Evolutionary conservation across 2,113 vertebrate genomes (phyloP).

Genomic region (Pardalotus punctatus): DNA sequence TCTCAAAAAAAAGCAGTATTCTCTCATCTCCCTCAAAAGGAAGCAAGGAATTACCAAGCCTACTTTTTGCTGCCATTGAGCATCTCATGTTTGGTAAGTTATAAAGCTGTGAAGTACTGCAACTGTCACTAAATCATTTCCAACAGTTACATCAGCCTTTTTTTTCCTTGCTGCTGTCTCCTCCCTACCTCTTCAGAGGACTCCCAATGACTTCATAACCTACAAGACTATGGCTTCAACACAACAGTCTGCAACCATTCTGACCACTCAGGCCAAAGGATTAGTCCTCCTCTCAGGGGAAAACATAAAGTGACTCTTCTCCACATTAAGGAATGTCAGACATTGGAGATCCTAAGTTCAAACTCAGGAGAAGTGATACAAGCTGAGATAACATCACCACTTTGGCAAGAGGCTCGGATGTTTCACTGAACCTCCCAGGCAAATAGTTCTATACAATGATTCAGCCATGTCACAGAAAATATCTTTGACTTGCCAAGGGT

Average conservation of each 20-base stretch:
- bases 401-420: background rate
- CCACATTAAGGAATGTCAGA: background rate
- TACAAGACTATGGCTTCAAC: background rate
- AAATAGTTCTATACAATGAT: background rate
- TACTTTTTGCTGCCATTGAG: background rate
- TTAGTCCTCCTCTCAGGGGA: too few species aligned
- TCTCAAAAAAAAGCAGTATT: background rate
- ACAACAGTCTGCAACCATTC: background rate
- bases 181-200: background rate
- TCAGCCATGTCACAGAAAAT: background rate
- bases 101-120: background rate
- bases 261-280: background rate
- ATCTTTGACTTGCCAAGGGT: background rate
- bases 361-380: background rate
- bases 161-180: background rate
- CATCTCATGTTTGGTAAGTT: background rate
- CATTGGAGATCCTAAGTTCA: background rate
- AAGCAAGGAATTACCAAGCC: background rate
- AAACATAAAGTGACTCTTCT: background rate
- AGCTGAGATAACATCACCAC: background rate
- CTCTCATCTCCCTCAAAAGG: background rate
- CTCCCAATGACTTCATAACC: background rate
- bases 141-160: background rate
- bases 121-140: background rate
- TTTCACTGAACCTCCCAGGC: background rate